Evolutionary conservation across 2,888 invertebrate genomes (phyloP), one percentile per base, ranked within the genome.

Genomic region (Acanthococcus lagerstroemiae): DNA sequence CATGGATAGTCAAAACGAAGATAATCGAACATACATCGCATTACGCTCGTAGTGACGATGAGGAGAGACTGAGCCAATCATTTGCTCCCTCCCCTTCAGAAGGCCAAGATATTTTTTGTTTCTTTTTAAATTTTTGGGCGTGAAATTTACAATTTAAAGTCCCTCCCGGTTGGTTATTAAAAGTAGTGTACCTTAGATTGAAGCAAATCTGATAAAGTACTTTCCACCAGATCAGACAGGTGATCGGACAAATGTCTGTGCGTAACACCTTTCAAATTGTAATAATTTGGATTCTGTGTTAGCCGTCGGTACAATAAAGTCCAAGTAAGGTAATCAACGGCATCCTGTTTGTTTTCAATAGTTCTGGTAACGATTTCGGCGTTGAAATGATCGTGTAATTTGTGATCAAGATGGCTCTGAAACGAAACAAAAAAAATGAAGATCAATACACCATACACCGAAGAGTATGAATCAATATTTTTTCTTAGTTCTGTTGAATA

Each of bases 291-390:
- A 79, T 99, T 99, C 80, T 97, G 96, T 1, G 99, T 96, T 73
- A 99, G 83, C 55, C 99, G 80, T 3, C 97, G 81, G 76, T 99
- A 99, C 12, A 99, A 80, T 81, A 99, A 95, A 0, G 97, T 99
- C 99, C 99, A 99, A 0, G 99, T 99, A 21, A 99, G 81, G 74
- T 99, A 99, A 80, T 99, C 99, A 0, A 99, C 97, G 0, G 97
- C 97, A 75, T 99, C 99, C 76, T 99, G 99, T 75, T 99, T 99
- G 80, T 99, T 99, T 79, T 99, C 99, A 72, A 99, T 95, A 0
- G 97, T 99, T 78, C 97, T 97, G 0, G 99, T 99, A 0, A 99
- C 97, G 66, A 99, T 95, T 79, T 99, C 99, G 0, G 99, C 99
- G 79, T 99, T 99, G 77, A 99, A 95, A 78, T 99, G 99, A 79